Evolutionary conservation across 1,140 invertebrate species (phyloP).

Genomic region (Cydia splendana): DNA sequence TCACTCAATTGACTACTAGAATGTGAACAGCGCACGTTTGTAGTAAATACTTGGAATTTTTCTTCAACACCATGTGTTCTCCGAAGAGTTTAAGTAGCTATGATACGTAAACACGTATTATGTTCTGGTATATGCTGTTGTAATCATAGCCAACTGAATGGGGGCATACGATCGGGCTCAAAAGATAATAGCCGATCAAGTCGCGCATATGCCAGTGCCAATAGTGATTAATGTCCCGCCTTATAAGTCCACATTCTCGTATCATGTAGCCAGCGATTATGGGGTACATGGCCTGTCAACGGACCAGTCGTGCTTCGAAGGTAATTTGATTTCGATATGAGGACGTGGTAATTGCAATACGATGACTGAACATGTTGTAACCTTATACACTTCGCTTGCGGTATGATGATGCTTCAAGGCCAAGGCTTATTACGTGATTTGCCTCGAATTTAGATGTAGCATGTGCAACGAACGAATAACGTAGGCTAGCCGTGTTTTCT

Average conservation of each 20-base stretch:
- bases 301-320: conserved; percentile 2
- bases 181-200: conserved; percentile 18
- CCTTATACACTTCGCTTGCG: conserved; percentile 35
- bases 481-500: conserved; percentile 20
- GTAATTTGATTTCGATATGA: conserved; percentile 14
- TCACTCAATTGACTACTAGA: conserved; percentile 32
- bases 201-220: conserved; percentile 2
- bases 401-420: conserved; percentile 44
- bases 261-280: neutral
- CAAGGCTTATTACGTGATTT: conserved; percentile 34
- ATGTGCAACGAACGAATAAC: conserved; percentile 7
- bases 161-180: conserved; percentile 10
- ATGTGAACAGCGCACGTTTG: conserved; percentile 33
- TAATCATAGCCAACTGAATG: conserved; percentile 21
- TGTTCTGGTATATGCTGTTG: conserved; percentile 27
- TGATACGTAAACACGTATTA: conserved; percentile 18
- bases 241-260: conserved; percentile 10
- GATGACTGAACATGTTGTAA: conserved; percentile 44
- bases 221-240: neutral
- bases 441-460: neutral
- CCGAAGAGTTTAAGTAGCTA: neutral
- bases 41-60: conserved; percentile 42
- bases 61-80: conserved; percentile 42
- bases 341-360: conserved; percentile 30
- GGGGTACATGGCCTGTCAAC: conserved; percentile 8